A percentile compares a stretch with the other conserved stretches of the same genome.
phyloP scores from a whole-genome alignment of 2,113 vertebrate genomes.

The Ifrita kowaldi region DNA sequence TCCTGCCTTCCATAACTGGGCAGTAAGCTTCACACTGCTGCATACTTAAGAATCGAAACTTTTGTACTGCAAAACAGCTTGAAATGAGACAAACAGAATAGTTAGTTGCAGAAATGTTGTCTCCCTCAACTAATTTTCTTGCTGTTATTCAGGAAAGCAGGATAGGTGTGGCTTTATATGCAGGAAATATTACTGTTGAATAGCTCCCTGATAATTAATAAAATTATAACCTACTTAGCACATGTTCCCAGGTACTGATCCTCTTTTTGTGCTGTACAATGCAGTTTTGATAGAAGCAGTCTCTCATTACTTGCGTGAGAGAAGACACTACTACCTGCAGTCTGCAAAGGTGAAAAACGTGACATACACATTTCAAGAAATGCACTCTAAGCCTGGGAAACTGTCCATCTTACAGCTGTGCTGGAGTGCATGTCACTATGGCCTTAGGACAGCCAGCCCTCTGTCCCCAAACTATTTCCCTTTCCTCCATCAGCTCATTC shows the following conservation, averaged over 20 bases:
- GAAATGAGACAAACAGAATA: neutral
- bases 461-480: neutral
- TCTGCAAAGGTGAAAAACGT: neutral
- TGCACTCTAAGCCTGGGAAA: neutral
- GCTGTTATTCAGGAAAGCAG: neutral
- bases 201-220: neutral
- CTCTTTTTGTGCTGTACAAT: neutral
- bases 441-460: neutral
- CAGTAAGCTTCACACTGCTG: neutral
- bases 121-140: neutral
- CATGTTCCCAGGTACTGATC: neutral
- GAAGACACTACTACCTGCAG: neutral
- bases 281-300: neutral
- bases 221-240: neutral
- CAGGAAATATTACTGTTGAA: neutral
- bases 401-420: neutral
- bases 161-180: neutral
- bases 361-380: neutral
- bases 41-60: neutral
- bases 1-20: neutral
- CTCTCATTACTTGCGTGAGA: neutral
- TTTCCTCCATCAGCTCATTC: neutral
- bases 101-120: neutral
- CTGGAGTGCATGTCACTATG: accelerated
- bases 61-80: neutral